Evolutionary conservation across 2,888 invertebrate species (phyloP).

Genomic region (Xestobium rufovillosum): DNA sequence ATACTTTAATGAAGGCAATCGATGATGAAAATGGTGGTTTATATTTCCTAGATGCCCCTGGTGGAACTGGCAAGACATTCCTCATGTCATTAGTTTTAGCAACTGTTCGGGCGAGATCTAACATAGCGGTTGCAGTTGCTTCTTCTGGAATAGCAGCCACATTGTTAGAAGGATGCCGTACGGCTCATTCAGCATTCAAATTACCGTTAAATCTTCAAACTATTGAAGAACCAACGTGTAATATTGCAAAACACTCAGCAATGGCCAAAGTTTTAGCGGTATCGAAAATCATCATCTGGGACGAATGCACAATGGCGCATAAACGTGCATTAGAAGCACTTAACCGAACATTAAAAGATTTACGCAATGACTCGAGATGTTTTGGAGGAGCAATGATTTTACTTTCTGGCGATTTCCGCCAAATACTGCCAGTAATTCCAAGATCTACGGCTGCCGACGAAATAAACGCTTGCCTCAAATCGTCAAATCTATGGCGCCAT

Average conservation of each 20-base stretch:
- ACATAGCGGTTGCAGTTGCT: conserved; percentile 28
- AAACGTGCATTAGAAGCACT: conserved; percentile 28
- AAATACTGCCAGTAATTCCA: no score
- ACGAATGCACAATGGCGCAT: conserved; percentile 30
- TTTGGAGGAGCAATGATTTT: no score
- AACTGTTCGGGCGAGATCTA: conserved; percentile 24
- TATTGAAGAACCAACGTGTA: conserved; percentile 27
- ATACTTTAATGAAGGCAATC: conserved; percentile 22
- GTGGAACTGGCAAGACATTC: no score
- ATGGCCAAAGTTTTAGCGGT: conserved; percentile 29
- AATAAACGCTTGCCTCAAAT: no score
- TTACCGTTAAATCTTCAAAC: conserved; percentile 28
- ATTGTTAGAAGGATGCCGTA: conserved; percentile 20
- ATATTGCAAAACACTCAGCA: conserved; percentile 29
- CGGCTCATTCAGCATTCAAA: conserved; percentile 24
- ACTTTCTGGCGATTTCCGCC: no score
- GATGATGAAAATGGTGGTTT: conserved; percentile 27
- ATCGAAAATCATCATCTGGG: conserved; percentile 30
- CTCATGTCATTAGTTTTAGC: conserved; percentile 24
- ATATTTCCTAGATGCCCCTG: conserved; percentile 25
- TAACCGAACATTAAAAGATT: conserved; percentile 26
- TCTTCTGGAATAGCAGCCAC: no score
- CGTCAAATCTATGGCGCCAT: no score
- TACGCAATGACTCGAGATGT: conserved; percentile 20
- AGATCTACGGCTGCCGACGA: no score